Evolutionary conservation across 2,888 invertebrate species (phyloP), one percentile per base, ranked within the genome.

Genomic region (Cenopis cana): DNA sequence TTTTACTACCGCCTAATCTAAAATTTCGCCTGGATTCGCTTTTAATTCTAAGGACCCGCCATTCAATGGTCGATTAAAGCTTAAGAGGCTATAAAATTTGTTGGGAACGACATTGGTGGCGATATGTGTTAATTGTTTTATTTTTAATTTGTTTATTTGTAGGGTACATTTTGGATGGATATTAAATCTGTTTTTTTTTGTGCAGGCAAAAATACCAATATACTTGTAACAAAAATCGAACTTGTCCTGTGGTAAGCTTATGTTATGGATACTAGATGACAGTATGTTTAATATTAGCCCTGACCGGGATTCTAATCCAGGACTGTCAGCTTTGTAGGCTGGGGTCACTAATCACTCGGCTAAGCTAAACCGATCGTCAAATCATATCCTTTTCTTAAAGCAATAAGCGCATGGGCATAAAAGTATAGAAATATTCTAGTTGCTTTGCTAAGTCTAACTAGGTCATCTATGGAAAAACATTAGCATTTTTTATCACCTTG

Each of bases 21-120:
- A 85, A 89, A 87, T 89, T 92, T 93, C 79, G 92, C 92, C 82
- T 82, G 86, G 85, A 89, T 91, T 91, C 85, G 90, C 90, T 79
- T 80, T 79, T 60, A 66, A 66, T 64, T 62, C 62, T 65, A 61
- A 66, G 66, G 55, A 33, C 80, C 20, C 62, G 72, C 76, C 80
- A 64, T 81, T 78, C 79, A 81, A 41, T 52, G 49, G 41, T 38
- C 77, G 76, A 61, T 71, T 66, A 61, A 66, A 54, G 20, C 49
- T 52, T 69, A 56, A 56, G 50, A 49, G 52, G 52, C 66, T 55
- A 24, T 68, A 54, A 66, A 60, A 66, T 20, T 46, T 41, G 41
- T 68, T 59, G 69, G 59, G 57, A 61, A 54, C 59, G 29, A 41
- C 49, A 33, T 50, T 62, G 62, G 62, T 62, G 62, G 62, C 62